A percentile compares a stretch with the other conserved stretches of the same genome.
Evolutionary conservation across 2,113 vertebrate genomes (phyloP).

Genomic region (Bungarus multicinctus): DNA sequence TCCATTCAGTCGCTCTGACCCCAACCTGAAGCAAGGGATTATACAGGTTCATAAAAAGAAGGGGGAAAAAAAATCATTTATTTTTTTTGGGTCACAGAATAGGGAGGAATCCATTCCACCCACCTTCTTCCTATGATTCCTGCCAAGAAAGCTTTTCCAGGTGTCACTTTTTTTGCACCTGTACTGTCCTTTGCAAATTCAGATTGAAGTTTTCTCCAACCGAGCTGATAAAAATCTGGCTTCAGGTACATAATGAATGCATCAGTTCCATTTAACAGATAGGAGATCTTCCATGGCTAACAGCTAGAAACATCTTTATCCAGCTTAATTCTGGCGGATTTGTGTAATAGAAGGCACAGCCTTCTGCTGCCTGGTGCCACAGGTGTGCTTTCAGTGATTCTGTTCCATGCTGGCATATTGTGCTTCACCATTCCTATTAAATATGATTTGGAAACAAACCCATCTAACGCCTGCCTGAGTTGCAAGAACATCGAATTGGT

Average conservation of each 20-base stretch:
- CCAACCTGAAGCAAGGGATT: not conserved
- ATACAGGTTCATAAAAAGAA: not conserved
- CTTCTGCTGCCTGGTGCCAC: not conserved
- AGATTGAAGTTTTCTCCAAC: not conserved
- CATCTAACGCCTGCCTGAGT: not conserved
- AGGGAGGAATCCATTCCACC: not conserved
- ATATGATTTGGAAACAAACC: not conserved
- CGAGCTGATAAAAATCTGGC: not conserved
- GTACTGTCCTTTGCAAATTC: conserved; percentile 4
- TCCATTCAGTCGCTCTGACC: not conserved
- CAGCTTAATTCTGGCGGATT: not conserved
- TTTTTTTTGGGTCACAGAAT: not conserved
- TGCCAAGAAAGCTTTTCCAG: not conserved
- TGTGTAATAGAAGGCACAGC: not conserved
- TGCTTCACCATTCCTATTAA: not conserved
- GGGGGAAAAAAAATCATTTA: not conserved
- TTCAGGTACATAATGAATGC: conserved; percentile 5
- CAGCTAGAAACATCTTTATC: conserved; percentile 8
- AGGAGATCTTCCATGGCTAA: conserved; percentile 7
- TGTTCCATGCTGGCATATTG: not conserved
- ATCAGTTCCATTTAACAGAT: conserved; percentile 8
- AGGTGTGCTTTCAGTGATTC: not conserved
- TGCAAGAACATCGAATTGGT: not conserved
- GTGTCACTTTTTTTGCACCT: not conserved
- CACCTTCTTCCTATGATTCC: not conserved